Percentiles rank a stretch among this genome's conserved stretches.
Conservation (phyloP, 1,140 invertebrate species). For the Drosophila equinoxialis region DNA sequence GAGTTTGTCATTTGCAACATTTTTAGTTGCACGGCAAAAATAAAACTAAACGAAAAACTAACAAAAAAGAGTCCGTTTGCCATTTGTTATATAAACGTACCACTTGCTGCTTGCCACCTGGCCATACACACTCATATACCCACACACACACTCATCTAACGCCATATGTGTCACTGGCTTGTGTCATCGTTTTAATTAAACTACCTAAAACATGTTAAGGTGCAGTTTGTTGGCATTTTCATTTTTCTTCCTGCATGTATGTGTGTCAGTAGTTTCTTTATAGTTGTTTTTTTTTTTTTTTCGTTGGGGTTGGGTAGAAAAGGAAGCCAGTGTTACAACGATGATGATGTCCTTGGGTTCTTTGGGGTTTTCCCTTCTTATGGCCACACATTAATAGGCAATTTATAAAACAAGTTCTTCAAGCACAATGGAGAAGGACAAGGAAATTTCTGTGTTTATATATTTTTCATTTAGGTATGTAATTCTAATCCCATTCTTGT, state of each 20-base stretch:
- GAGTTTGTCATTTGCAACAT: conserved; percentile 56
- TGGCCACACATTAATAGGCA: conserved; percentile 11
- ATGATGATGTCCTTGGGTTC: background rate
- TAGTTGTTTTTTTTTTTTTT: too few species aligned
- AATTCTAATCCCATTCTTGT: conserved; percentile 9
- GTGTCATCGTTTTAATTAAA: conserved; percentile 68
- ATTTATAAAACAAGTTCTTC: conserved; percentile 11
- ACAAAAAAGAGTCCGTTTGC: conserved; percentile 7
- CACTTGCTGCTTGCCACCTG: background rate
- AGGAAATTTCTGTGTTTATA: background rate
- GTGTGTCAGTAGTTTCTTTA: background rate
- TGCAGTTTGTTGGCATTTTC: conserved; percentile 50
- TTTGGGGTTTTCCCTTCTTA: too few species aligned
- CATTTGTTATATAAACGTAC: background rate
- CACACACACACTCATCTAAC: background rate
- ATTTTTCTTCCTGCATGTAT: conserved; percentile 38
- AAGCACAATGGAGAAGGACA: background rate
- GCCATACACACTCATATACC: background rate
- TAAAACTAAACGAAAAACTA: conserved; percentile 21
- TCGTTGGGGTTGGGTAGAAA: too few species aligned
- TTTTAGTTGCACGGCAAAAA: conserved; percentile 27
- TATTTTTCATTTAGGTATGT: conserved; percentile 11
- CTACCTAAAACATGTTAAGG: conserved; percentile 50
- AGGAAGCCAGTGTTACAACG: background rate
- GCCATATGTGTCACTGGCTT: conserved; percentile 25